A percentile compares a stretch with the other conserved stretches of the same genome.
Conservation (phyloP, 2,113 vertebrate species). For the Deroptyus accipitrinus region DNA sequence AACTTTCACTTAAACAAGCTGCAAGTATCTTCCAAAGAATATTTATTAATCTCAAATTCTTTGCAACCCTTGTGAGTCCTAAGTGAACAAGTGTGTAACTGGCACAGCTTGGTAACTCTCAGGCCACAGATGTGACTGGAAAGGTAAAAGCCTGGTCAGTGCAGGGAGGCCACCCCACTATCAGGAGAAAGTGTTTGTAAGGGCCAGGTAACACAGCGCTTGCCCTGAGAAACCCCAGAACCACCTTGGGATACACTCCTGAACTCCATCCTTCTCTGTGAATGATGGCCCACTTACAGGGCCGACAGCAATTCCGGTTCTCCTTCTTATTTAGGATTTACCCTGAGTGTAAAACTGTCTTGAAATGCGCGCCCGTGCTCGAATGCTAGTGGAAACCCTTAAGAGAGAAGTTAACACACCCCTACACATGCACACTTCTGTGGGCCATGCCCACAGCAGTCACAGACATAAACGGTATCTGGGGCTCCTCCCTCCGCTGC, state of each 20-base stretch:
- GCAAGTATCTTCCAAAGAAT: not conserved
- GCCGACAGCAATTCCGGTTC: not conserved
- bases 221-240: not conserved
- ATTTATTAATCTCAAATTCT: not conserved
- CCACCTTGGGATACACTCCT: rapidly evolving
- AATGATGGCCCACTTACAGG: not conserved
- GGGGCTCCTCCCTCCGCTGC: not conserved
- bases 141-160: not conserved
- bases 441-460: not conserved
- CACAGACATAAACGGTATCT: rapidly evolving
- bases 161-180: not conserved
- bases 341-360: not conserved
- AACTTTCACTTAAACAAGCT: not conserved
- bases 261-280: not conserved
- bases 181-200: not conserved
- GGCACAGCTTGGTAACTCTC: not conserved
- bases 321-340: not conserved
- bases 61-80: not conserved
- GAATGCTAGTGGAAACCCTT: not conserved
- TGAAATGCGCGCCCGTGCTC: not conserved
- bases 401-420: not conserved
- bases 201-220: not conserved
- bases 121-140: not conserved
- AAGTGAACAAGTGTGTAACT: not conserved
- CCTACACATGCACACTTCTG: not conserved